Percentiles rank a stretch among this genome's conserved stretches.
phyloP scores from a whole-genome alignment of 2,888 invertebrate genomes.

The Dioctria linearis region DNA sequence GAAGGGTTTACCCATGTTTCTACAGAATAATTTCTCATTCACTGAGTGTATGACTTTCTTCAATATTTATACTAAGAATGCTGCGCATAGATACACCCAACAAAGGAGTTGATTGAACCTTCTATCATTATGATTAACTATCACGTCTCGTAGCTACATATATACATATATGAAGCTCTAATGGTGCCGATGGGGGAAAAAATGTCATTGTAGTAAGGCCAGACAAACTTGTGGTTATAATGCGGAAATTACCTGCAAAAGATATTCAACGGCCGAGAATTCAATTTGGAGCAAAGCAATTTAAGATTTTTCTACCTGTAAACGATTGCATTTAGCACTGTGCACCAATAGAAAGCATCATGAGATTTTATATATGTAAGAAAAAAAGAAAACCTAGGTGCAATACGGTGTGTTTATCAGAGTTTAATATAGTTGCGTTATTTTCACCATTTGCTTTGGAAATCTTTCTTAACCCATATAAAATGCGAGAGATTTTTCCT shows the following conservation, averaged over 20 bases:
- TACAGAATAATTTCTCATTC: neutral
- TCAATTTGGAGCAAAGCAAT: slow-evolving; percentile 50
- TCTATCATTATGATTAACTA: neutral
- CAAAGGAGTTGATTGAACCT: slow-evolving; percentile 36
- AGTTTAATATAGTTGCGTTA: slow-evolving; percentile 1
- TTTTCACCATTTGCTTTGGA: slow-evolving; percentile 23
- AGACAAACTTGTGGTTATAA: slow-evolving; percentile 43
- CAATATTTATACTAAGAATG: neutral
- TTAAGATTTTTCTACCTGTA: slow-evolving; percentile 33
- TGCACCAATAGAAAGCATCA: slow-evolving; percentile 25
- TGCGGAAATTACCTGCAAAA: slow-evolving; percentile 45
- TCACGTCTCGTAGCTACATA: neutral
- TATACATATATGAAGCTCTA: neutral
- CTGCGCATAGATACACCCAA: neutral
- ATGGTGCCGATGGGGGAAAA: neutral
- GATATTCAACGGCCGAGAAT: slow-evolving; percentile 46
- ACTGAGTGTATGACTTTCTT: neutral
- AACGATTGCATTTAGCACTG: slow-evolving; percentile 19
- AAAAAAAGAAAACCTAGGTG: neutral
- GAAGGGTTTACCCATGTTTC: neutral
- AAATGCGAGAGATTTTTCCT: slow-evolving; percentile 2
- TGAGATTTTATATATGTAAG: neutral
- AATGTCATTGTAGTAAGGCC: neutral
- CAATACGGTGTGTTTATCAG: slow-evolving; percentile 7
- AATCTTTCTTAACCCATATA: slow-evolving; percentile 8